Evolutionary conservation across 2,113 vertebrate species (phyloP), one percentile per base, ranked within the genome.

Genomic region (Sorex araneus): DNA sequence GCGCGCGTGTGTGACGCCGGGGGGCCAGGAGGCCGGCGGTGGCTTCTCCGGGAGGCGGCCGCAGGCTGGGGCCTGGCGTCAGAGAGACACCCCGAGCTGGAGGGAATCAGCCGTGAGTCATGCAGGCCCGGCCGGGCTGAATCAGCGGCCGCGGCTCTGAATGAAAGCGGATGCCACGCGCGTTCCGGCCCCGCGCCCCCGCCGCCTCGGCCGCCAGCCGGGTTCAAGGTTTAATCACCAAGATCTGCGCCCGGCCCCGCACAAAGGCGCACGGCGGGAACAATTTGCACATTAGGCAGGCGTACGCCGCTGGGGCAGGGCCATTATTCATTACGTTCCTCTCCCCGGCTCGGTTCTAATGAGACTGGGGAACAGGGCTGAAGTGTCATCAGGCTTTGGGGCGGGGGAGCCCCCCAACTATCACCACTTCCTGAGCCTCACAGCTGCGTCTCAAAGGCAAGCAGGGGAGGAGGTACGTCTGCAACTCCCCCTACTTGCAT

Each of bases 11-110:
- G 43, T 93, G 89, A 95, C 57, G 92, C 85, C 87, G 18, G 18
- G 18, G 27, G 6, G 9, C 64, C n/a, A 11, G n/a, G 40, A 40
- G 40, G 40, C 40, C 3, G 94, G 97, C 94, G 95, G 97, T 91
- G 93, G 77, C 95, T 96, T 91, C 88, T 36, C 95, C 95, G 96
- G 96, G 95, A 92, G 91, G 94, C 86, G 60, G 67, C 96, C 94
- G 96, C 94, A 97, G 95, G 96, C 54, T 19, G 15, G 12, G 71
- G 95, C 94, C 92, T 96, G 98, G 97, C 97, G 97, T 98, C 98
- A 97, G 96, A 96, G 32, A 97, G 57, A 13, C 47, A 50, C 47
- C 40, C 47, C 47, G 47, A 60, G 57, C 96, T 57, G 71, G 19
- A 34, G 88, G 96, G 94, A 95, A 67, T 84, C 92, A 97, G 96